Percentiles rank a stretch among this genome's conserved stretches.
Evolutionary conservation across 2,888 invertebrate species (phyloP).

Genomic region (Apodemia hepburni): DNA sequence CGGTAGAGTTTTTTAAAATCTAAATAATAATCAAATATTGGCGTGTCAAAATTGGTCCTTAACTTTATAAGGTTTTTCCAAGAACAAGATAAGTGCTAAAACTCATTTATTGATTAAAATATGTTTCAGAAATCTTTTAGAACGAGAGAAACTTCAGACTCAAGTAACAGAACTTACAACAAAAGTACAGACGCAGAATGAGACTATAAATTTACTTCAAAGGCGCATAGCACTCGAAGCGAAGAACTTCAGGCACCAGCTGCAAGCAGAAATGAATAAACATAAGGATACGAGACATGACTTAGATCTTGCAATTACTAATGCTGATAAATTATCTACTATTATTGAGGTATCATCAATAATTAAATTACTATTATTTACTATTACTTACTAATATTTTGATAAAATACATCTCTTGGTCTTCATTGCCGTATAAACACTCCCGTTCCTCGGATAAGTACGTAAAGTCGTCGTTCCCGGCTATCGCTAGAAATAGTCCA

Average conservation of each 20-base stretch:
- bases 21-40: no score
- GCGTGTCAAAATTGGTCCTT: no score
- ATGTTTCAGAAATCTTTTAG: constrained; percentile 80
- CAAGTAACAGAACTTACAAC: constrained; percentile 79
- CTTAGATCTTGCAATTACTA: constrained; percentile 80
- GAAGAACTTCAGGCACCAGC: constrained; percentile 86
- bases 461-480: no score
- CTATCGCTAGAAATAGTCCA: no score
- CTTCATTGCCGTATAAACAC: no score
- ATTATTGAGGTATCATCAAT: constrained; percentile 73
- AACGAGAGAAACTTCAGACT: constrained; percentile 86
- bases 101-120: neutral
- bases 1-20: no score
- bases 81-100: no score
- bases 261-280: constrained; percentile 84
- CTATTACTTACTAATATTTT: no score
- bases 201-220: constrained; percentile 82
- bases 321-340: constrained; percentile 81
- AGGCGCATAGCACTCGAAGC: constrained; percentile 85
- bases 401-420: no score
- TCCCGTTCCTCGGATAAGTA: no score
- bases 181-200: constrained; percentile 81
- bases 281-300: constrained; percentile 85
- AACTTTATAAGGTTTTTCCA: no score
- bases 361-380: no score